phyloP scores from a whole-genome alignment of 1,140 invertebrate genomes.

The Drosophila asahinai region DNA sequence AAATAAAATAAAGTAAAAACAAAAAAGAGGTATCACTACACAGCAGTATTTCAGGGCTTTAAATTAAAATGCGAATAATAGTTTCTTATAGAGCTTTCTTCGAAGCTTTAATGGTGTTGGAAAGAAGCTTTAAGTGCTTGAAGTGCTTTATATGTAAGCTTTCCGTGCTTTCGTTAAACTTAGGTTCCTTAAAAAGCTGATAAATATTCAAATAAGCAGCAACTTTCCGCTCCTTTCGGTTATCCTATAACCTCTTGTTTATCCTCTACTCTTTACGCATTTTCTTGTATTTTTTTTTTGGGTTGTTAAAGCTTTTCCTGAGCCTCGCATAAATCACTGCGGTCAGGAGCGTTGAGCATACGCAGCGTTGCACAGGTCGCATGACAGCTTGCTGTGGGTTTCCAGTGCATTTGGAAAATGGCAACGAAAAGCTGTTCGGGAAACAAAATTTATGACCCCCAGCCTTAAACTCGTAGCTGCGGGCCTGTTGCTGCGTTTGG shows the following conservation, averaged over 20 bases:
- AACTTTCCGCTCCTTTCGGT: constrained; percentile 1
- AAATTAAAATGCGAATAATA: background rate
- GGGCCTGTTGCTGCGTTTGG: constrained; percentile 46
- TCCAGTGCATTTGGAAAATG: constrained; percentile 24
- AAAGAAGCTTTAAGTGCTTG: background rate
- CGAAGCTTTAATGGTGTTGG: background rate
- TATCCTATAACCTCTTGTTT: background rate
- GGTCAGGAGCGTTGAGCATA: constrained; percentile 47
- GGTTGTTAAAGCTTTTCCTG: background rate
- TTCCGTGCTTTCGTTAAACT: background rate
- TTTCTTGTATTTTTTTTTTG: background rate
- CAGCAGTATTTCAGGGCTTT: background rate
- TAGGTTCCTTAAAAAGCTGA: background rate
- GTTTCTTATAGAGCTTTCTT: background rate
- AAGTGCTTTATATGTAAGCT: too few relatives aligned
- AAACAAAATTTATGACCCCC: constrained; percentile 25
- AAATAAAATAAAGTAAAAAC: background rate
- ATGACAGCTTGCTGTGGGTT: constrained; percentile 8
- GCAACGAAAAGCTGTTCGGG: constrained; percentile 35
- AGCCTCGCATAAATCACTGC: constrained; percentile 56
- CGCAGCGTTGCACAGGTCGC: constrained; percentile 42
- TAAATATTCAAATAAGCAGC: background rate
- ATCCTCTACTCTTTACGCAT: background rate
- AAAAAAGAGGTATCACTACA: background rate
- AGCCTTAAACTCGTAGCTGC: background rate